Evolutionary conservation across 2,888 invertebrate species (phyloP), one percentile per base, ranked within the genome.

Genomic region (Athrips mouffetella): DNA sequence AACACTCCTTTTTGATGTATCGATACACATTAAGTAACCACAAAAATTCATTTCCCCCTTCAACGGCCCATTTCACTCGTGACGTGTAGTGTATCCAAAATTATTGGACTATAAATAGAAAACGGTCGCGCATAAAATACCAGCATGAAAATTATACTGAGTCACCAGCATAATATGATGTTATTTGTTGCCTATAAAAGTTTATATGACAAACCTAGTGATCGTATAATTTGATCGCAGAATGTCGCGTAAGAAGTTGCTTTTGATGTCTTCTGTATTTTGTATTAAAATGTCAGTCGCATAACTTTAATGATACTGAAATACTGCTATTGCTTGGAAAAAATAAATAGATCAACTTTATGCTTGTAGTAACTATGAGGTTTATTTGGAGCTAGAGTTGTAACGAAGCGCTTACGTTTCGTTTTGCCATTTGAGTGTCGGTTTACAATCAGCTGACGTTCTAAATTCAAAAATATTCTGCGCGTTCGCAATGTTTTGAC

Each of bases 111-210:
- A 61, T 67, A 66, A 66, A 67, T 61, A 58, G 52, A 55, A 60
- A 58, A 52, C 58, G 58, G 45, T 52, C 39, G 49, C 47, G 45
- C 55, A 53, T 59, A 59, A 60, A 60, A 57, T 50, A 53, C 48
- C 47, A 53, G 42, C 54, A 57, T 58, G 52, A 63, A n/a, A 62
- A 61, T 63, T 58, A 63, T 60, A 60, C 54, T 49, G 51, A 53
- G 51, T 55, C 57, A 50, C 53, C 53, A 35, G 27, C 37, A 50
- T 49, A 51, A 52, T 55, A 55, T 46, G 48, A 55, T 54, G 54
- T 60, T 65, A 63, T 67, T 67, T 57, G 60, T 59, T 50, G 59
- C 54, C 63, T 47, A 63, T 68, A 69, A 68, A 64, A 54, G 39
- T 52, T 59, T 65, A 62, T 63, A 60, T 51, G 59, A 58, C 49